Evolutionary conservation across 2,797 vertebrate species (phyloP).

Genomic region (Remorina albescens): DNA sequence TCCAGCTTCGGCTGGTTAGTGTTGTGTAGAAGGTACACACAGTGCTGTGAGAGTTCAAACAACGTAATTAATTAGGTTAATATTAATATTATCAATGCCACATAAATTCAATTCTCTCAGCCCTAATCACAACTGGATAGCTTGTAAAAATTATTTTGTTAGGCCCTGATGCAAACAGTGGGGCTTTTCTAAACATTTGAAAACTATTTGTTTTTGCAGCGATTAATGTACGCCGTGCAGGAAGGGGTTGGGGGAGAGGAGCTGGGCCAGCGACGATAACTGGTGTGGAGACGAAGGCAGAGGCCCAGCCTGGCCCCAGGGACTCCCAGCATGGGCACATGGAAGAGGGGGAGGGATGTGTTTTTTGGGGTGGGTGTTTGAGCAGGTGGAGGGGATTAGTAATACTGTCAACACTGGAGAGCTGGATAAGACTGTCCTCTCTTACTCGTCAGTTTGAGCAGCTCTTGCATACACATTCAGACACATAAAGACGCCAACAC

Average conservation of each 20-base stretch:
- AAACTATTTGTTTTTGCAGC: slow-evolving; percentile 88
- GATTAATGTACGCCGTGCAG: slow-evolving; percentile 83
- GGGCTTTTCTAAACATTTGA: slow-evolving; percentile 89
- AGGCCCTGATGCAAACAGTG: slow-evolving; percentile 88
- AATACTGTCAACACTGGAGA: slow-evolving; percentile 94
- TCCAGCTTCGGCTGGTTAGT: slow-evolving; percentile 83
- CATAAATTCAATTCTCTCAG: slow-evolving; percentile 88
- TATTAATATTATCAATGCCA: slow-evolving; percentile 91
- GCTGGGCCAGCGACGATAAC: slow-evolving; percentile 83
- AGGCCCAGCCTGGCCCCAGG: slow-evolving; percentile 78
- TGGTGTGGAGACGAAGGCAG: slow-evolving; percentile 79
- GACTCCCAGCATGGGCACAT: slow-evolving; percentile 73
- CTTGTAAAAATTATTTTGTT: slow-evolving; percentile 92
- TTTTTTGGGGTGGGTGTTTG: slow-evolving; percentile 88
- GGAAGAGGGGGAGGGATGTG: slow-evolving; percentile 75
- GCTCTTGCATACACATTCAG: slow-evolving; percentile 75
- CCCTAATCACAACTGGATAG: slow-evolving; percentile 90
- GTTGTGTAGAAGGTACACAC: slow-evolving; percentile 87
- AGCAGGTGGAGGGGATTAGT: slow-evolving; percentile 99
- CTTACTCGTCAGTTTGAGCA: slow-evolving; percentile 80
- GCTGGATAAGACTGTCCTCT: slow-evolving; percentile 93
- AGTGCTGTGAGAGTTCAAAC: slow-evolving; percentile 86
- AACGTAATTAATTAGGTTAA: slow-evolving; percentile 91
- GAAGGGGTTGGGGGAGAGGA: slow-evolving; percentile 74
- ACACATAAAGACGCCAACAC: slow-evolving; percentile 67